phyloP scores from a whole-genome alignment of 2,888 invertebrate genomes.

The Pachycephus smyrnensis region DNA sequence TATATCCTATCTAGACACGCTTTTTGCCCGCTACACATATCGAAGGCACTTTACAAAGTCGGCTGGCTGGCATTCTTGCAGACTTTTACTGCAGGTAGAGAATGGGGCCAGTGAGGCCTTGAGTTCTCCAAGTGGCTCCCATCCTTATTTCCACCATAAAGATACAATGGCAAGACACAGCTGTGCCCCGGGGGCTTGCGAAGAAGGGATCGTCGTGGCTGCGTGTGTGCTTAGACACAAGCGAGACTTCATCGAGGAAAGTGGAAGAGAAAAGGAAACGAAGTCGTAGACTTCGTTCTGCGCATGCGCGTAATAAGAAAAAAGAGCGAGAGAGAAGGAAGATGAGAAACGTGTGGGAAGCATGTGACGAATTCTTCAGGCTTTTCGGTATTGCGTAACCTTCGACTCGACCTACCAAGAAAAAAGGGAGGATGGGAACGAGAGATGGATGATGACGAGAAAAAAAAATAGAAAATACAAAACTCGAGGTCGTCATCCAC shows the following conservation, averaged over 20 bases:
- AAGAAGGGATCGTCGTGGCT: background rate
- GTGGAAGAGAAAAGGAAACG: background rate
- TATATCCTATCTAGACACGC: background rate
- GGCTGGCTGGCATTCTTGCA: background rate
- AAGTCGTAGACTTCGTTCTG: background rate
- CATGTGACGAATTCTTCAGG: background rate
- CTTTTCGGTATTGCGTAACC: background rate
- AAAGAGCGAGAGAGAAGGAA: background rate
- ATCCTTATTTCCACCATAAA: conserved; percentile 31
- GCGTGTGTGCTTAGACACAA: background rate
- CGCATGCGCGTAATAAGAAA: background rate
- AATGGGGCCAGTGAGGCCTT: conserved; percentile 19
- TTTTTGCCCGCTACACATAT: background rate
- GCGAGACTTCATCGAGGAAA: background rate
- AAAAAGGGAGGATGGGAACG: background rate
- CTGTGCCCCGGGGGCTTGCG: conserved; percentile 32
- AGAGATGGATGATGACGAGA: background rate
- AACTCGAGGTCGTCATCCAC: background rate
- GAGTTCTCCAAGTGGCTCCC: conserved; percentile 27
- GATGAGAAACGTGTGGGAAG: background rate
- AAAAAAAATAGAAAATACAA: background rate
- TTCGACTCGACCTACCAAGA: background rate
- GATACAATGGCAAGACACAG: conserved; percentile 39
- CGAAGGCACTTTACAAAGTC: background rate
- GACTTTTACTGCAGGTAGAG: conserved; percentile 6